Evolutionary conservation across 1,140 invertebrate species (phyloP), one percentile per base, ranked within the genome.

Genomic region (Chrysomallon squamiferum): DNA sequence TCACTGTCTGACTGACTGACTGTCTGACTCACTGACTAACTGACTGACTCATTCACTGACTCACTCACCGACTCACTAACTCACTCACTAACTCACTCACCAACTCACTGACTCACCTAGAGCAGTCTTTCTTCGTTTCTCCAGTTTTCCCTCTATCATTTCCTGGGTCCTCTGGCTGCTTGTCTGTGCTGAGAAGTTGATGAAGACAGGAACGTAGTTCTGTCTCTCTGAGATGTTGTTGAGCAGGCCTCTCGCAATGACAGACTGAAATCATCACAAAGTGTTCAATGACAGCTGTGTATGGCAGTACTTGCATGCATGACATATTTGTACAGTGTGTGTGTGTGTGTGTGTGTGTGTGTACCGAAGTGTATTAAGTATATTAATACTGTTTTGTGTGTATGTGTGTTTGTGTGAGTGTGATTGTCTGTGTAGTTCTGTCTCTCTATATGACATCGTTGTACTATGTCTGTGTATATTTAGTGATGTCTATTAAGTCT

Each of bases 171-270:
- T 71, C 52, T 78, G 76, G 71, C 93, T 95, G 75, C 90, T 93
- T 0, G 93, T 96, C 86, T 95, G 93, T 0, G 93, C 93, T 0
- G 93, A 95, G 85, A 95, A 95, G 78, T 94, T 95, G 5, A 96
- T 87, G 64, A 91, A 91, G 4, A 93, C 88, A 0, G 93, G 90
- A 18, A 94, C 88, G 78, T 91, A 93, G 13, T 83, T 78, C 6
- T 88, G 89, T 13, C 88, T 86, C 2, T 88, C 81, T 25, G 88
- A 81, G 54, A 95, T 87, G 18, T 87, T 88, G 33, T 90, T 90
- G 30, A 96, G 84, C 7, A 92, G 89, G 32, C 89, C 88, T 77
- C 92, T 90, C 1, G 93, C 92, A 59, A 95, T 89, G 1, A 94
- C 91, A 11, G 93, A 93, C 88, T 86, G 71, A 43, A 75, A 74